phyloP scores from a whole-genome alignment of 2,797 vertebrate species.

The Propithecus deckenii region DNA sequence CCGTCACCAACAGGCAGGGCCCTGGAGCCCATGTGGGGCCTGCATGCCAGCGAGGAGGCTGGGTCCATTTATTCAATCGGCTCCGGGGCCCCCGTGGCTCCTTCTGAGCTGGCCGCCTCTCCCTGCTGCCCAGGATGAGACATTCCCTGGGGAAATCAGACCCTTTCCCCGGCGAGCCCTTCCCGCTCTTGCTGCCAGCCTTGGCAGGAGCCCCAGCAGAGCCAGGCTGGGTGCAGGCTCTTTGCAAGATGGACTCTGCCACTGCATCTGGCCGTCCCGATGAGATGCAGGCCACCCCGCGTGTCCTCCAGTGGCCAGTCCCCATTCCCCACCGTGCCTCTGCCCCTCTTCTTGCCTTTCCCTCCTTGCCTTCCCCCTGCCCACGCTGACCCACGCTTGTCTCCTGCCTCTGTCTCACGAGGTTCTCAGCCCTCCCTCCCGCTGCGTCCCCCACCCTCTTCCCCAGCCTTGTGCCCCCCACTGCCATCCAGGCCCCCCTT shows the following conservation, averaged over 20 bases:
- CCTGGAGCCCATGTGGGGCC: background rate
- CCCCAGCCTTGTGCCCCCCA: background rate
- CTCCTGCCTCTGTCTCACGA: too few species aligned
- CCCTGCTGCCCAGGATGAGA: background rate
- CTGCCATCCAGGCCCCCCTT: background rate
- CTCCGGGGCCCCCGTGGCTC: background rate
- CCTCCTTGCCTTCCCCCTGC: background rate
- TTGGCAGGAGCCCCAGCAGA: background rate
- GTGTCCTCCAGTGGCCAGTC: background rate
- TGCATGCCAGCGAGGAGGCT: background rate
- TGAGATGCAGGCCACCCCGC: background rate
- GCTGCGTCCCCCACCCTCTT: background rate
- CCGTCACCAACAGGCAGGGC: background rate
- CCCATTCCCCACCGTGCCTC: accelerated
- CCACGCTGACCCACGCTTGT: background rate
- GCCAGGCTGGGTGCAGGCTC: background rate
- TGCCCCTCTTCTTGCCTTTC: too few species aligned
- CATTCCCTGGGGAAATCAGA: background rate
- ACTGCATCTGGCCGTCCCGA: background rate
- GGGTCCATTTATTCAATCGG: background rate
- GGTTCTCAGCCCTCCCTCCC: background rate
- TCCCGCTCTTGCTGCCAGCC: background rate
- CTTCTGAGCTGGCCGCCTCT: background rate
- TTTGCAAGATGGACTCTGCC: background rate
- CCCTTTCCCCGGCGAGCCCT: background rate